Percentiles rank a stretch among this genome's conserved stretches.
These are phyloP conservation scores for Enoplosus armatus DNA, from an alignment of 2,797 vertebrate species.

Conservation along the genomic window DNA sequence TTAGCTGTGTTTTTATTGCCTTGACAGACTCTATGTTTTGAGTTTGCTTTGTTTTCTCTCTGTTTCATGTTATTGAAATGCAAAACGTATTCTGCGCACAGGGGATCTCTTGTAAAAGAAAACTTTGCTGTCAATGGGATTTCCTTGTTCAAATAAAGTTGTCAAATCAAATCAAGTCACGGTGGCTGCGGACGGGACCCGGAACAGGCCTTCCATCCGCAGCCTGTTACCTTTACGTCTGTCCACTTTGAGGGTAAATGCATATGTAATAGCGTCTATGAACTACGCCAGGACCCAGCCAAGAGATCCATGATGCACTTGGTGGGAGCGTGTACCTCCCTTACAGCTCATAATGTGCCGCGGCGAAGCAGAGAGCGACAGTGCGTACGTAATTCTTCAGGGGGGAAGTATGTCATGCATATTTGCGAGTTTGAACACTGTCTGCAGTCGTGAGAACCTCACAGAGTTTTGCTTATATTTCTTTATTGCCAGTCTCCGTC, in stretches of 20 bases:
- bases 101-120: constrained; percentile 30
- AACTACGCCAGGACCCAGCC: constrained; percentile 17
- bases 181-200: neutral
- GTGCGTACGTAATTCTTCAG: constrained; percentile 40
- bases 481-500: constrained; percentile 36
- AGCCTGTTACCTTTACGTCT: constrained; percentile 13
- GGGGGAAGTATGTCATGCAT: constrained; percentile 75
- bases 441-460: constrained; percentile 72
- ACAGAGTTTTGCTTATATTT: constrained; percentile 40
- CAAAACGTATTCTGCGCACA: constrained; percentile 5
- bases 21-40: constrained; percentile 20
- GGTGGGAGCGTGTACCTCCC: constrained; percentile 41
- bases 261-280: constrained; percentile 7
- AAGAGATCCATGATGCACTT: constrained; percentile 28
- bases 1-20: constrained; percentile 39
- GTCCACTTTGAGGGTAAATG: neutral
- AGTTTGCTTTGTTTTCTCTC: constrained; percentile 36
- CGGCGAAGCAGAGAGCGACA: constrained; percentile 23
- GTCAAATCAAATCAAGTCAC: constrained; percentile 50
- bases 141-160: constrained; percentile 58
- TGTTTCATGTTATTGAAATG: constrained; percentile 35
- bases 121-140: constrained; percentile 34
- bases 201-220: neutral
- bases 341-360: constrained; percentile 59
- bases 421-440: constrained; percentile 74